Evolutionary conservation across 1,140 invertebrate genomes (phyloP), one percentile per base, ranked within the genome.

Genomic region (Drosophila seguyi): DNA sequence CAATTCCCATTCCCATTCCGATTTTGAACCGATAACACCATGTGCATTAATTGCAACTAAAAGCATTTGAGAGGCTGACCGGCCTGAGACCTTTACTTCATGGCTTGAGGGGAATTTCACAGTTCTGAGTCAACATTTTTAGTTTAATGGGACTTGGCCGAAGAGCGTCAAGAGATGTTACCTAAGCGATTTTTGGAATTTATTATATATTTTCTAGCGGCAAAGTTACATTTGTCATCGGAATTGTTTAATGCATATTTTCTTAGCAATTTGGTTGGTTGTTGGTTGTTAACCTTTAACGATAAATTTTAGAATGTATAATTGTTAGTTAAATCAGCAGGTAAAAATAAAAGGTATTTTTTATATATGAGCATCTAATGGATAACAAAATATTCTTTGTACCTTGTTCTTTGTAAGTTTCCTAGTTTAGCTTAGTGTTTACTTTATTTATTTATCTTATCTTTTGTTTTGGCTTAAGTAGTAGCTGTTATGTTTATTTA

Each of bases 1-100:
- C 10, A 6, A 38, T 55, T 22, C 52, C 18, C 4, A 52, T 52
- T 52, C 48, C 48, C 11, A 38, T 53, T 48, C 36, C 14, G 36
- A 68, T 67, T 69, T 31, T 38, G 44, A 73, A 59, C 67, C 57
- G 68, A 72, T 72, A 72, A 59, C 22, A 34, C 27, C 39, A 59
- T 31, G 36, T 73, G 66, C 52, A 55, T 38, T 72, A 50, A 72
- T 44, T 72, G 53, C 69, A 59, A 36, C 44, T 72, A 36, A 59
- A 59, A 72, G 69, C 68, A 57, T 29, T 72, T 36, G 25, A 41
- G 42, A 57, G 14, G 13, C 27, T n/a, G 10, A 14, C 34, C 41
- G 27, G 25, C 45, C 48, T 44, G 50, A 48, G 27, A 18, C 38
- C 41, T 4, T 52, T 44, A 44, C 38, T 27, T n/a, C 38, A 42